These are phyloP conservation scores for Odontamblyopus lacepedii DNA, from an alignment of 2,797 vertebrate genomes.

Conservation along the genomic window DNA sequence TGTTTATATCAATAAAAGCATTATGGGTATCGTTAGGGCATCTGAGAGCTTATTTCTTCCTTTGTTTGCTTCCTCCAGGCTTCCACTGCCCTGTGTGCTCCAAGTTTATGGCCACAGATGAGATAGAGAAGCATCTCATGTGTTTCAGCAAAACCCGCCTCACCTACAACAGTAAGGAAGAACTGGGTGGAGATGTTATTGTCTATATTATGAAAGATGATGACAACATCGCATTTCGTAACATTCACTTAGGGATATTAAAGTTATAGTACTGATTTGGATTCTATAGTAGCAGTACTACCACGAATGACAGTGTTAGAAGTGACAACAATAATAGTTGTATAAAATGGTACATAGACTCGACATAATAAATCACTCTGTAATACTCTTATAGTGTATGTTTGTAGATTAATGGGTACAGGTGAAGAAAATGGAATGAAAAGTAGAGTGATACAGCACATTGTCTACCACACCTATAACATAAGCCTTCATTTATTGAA, in stretches of 20 bases:
- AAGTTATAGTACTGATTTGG: too few relatives aligned
- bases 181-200: not conserved
- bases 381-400: too few relatives aligned
- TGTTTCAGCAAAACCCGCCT: slow-evolving; percentile 96
- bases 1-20: slow-evolving; percentile 37
- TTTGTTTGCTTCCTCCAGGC: slow-evolving; percentile 72
- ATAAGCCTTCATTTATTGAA: too few relatives aligned
- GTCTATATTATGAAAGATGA: not conserved
- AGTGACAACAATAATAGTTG: too few relatives aligned
- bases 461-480: too few relatives aligned
- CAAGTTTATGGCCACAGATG: slow-evolving; percentile 92
- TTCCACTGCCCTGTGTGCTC: slow-evolving; percentile 98
- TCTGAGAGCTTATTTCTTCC: slow-evolving; percentile 30
- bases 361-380: too few relatives aligned
- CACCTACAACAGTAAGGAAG: slow-evolving; percentile 93
- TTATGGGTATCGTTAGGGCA: slow-evolving; percentile 5
- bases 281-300: not conserved
- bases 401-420: too few relatives aligned
- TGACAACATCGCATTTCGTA: too few relatives aligned
- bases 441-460: too few relatives aligned
- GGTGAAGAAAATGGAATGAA: too few relatives aligned
- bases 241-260: too few relatives aligned
- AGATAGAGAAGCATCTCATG: slow-evolving; percentile 96
- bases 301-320: not conserved
- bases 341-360: too few relatives aligned